Percentiles rank a stretch among this genome's conserved stretches.
Conservation (phyloP, 2,888 invertebrate species). For the Lasioglossum pauxillum region DNA sequence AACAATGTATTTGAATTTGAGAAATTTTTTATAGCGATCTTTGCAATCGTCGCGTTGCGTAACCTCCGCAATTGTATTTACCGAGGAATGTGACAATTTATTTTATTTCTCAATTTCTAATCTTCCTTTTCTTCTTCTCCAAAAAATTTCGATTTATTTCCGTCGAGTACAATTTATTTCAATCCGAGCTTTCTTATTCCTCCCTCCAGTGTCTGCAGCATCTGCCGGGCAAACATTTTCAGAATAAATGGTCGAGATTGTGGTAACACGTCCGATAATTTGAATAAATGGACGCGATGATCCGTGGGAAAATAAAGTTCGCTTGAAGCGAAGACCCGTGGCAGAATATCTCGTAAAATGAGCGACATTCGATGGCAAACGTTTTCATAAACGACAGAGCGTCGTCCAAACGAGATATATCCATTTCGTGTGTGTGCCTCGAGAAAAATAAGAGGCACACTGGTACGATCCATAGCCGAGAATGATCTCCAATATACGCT, state of each 20-base stretch:
- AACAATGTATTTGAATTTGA: background rate
- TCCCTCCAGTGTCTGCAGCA: too few relatives aligned
- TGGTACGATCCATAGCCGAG: background rate
- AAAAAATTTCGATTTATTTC: too few relatives aligned
- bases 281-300: background rate
- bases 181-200: background rate
- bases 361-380: constrained; percentile 15
- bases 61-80: too few relatives aligned
- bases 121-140: background rate
- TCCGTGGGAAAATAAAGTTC: background rate
- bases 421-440: background rate
- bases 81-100: too few relatives aligned
- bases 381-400: background rate
- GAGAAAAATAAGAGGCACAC: background rate
- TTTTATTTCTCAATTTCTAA: too few relatives aligned
- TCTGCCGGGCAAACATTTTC: background rate
- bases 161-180: background rate
- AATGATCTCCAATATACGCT: background rate
- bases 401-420: background rate
- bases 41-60: background rate
- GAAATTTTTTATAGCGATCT: too few relatives aligned
- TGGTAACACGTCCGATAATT: background rate
- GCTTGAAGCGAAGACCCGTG: background rate
- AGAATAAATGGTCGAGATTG: background rate
- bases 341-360: background rate